Evolutionary conservation across 35 echinoderm and acorn worm species (phyloP), one percentile per base, ranked within the genome.

Genomic region (Chiridota heheva): DNA sequence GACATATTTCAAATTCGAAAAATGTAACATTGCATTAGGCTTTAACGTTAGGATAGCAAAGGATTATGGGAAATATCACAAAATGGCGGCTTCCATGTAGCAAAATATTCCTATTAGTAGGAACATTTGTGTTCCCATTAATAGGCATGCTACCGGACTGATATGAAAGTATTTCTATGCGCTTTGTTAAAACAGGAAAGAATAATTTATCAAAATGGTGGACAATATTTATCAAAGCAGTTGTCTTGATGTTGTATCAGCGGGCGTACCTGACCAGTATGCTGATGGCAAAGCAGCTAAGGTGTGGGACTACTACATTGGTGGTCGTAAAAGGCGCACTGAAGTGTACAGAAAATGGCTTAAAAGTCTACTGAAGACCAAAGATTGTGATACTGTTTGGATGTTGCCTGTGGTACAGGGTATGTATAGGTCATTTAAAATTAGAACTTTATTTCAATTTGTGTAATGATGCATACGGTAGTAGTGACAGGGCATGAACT

Each of bases 231-330:
- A 87, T 38, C 60, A 65, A 47, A 87, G 73, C 30, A 60, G 85
- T n/a, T 87, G 72, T 24, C 61, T 87, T 7, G 73, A 76, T 40
- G 85, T 87, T 3, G 56, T 76, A 13, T 61, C 73, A 0, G 44
- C 68, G 39, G 85, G 85, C 43, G 71, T 80, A 25, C 85, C 73
- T 1, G 85, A 79, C 59, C 85, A 87, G 49, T 79, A 87, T 60
- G 85, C 85, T 7, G 85, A 87, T 43, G 85, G 85, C 41, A 87
- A 87, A 44, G 85, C 85, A 22, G 85, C 85, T 16, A 87, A 87
- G 41, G 85, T 87, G 12, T 69, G 61, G 61, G 80, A 82, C 33
- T 76, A 58, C 22, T 86, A 87, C 73, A 77, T 87, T 47, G 85
- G 85, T 33, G 80, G 73, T 34, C 36, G 64, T 20, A 58, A 58